These are phyloP conservation scores for Helogale parvula DNA, from an alignment of 2,113 vertebrate species.

Conservation along the genomic window DNA sequence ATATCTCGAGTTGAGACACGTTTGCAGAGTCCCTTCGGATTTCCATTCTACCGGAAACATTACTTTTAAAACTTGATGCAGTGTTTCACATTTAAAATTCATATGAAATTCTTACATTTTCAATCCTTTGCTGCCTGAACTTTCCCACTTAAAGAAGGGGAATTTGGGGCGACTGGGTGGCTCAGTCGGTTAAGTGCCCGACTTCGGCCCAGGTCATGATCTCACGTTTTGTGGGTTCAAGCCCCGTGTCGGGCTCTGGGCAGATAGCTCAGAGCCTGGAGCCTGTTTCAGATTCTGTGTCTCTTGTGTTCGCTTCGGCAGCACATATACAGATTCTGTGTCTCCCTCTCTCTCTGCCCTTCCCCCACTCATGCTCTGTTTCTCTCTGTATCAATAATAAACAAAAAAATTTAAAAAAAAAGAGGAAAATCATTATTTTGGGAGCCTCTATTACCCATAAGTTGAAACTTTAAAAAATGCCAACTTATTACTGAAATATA, in stretches of 20 bases:
- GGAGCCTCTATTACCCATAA: not conserved
- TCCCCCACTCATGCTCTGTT: no score
- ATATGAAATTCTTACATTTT: not conserved
- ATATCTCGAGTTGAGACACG: not conserved
- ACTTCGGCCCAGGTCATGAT: no score
- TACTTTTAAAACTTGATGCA: not conserved
- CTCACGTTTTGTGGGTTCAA: no score
- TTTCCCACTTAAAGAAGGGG: not conserved
- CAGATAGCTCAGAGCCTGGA: no score
- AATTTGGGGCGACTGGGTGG: no score
- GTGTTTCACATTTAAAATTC: constrained; percentile 18
- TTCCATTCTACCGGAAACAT: not conserved
- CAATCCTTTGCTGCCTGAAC: not conserved
- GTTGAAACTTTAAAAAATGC: not conserved
- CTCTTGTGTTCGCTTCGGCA: no score
- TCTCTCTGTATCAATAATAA: no score
- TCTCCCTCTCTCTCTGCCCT: no score
- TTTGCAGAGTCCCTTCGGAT: not conserved
- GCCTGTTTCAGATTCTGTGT: no score
- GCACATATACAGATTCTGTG: no score
- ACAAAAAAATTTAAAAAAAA: not conserved
- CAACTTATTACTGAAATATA: not conserved
- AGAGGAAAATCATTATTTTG: not conserved
- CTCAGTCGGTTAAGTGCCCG: no score
- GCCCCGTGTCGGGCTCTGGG: no score